Evolutionary conservation across 2,888 invertebrate species (phyloP), one percentile per base, ranked within the genome.

Genomic region (Cephus rjabovi): DNA sequence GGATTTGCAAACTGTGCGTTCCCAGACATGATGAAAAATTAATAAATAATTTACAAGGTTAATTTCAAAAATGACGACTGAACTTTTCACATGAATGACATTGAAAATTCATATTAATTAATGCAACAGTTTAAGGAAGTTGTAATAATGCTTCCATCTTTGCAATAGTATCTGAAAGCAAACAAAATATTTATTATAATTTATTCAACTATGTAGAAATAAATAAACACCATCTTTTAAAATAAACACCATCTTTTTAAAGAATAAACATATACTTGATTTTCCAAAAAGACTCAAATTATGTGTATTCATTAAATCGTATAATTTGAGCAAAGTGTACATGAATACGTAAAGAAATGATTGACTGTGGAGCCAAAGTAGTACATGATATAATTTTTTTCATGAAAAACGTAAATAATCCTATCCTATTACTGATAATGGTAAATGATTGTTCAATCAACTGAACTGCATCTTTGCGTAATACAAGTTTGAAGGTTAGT

Each of bases 1-100:
- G 90, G 89, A 81, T 85, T 90, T 4, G 87, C 87, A 81, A 90
- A 91, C 82, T 90, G 90, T 70, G 87, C 77, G 79, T 86, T 90
- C n/a, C 86, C 82, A 75, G 91, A 87, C 91, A 91, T 91, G 77
- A 40, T 76, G 76, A 78, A 79, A 74, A 33, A 76, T 76, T 76
- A 34, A 34, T 69, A 71, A 76, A 77, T 34, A 70, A 70, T 33
- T 68, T 31, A 76, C 71, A 71, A 77, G 31, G 56, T 34, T 68
- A 79, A 77, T 75, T 82, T 80, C 77, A 85, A 79, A 79, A 77
- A 74, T 79, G 75, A 76, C 78, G 79, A 79, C 79, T 37, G 75
- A 79, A 77, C 75, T 76, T 77, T 75, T 81, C 81, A 74, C 76
- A 77, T n/a, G 74, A 70, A 73, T 74, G 81, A 79, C 79, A 80